Evolutionary conservation across 2,113 vertebrate genomes (phyloP).

Genomic region (Anolis carolinensis): DNA sequence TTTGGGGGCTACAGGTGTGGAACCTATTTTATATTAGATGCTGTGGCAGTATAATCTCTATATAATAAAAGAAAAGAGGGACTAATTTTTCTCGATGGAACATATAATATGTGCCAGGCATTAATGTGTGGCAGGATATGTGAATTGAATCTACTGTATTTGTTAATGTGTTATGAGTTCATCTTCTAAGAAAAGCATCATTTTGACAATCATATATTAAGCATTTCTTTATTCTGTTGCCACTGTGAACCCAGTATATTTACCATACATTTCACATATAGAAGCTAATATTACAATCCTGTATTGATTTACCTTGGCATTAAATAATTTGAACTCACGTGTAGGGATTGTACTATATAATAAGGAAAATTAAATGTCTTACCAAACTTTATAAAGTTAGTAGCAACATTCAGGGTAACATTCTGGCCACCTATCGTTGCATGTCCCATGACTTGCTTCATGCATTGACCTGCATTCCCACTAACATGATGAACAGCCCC

Average conservation of each 20-base stretch:
- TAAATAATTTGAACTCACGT: not conserved
- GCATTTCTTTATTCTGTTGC: not conserved
- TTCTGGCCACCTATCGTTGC: not conserved
- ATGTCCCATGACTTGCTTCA: accelerated
- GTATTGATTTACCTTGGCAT: not conserved
- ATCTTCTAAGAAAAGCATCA: constrained; percentile 17
- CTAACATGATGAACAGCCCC: constrained; percentile 47
- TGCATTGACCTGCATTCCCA: constrained; percentile 28
- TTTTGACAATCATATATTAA: not conserved
- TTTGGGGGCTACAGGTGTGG: not conserved
- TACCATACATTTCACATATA: not conserved
- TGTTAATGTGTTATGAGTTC: not conserved
- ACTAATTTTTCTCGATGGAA: not conserved
- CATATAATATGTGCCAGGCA: constrained; percentile 13
- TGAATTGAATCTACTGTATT: constrained; percentile 14
- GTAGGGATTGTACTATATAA: not conserved
- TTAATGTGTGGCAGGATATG: constrained; percentile 21
- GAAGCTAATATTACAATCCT: constrained; percentile 11
- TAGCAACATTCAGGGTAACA: constrained; percentile 5
- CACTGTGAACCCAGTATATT: not conserved
- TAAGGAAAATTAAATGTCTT: constrained; percentile 5
- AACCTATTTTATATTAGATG: not conserved
- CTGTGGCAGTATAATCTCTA: constrained; percentile 15
- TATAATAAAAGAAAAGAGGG: constrained; percentile 12
- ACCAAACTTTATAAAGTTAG: constrained; percentile 16